A percentile compares a stretch with the other conserved stretches of the same genome.
Evolutionary conservation across 1,140 invertebrate species (phyloP).

Genomic region (Tetramorium simillimum): DNA sequence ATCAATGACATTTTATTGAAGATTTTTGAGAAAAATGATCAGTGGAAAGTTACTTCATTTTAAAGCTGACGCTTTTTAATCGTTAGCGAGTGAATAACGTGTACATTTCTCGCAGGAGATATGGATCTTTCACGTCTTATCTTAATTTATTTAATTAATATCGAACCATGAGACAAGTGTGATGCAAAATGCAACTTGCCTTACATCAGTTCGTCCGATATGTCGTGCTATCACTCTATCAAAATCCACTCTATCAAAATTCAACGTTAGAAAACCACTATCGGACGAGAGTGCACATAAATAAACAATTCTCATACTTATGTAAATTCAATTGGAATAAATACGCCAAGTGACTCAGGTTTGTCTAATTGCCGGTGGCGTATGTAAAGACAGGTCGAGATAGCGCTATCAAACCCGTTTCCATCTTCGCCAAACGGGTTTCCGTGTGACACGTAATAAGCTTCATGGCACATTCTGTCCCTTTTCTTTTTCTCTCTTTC

Average conservation of each 20-base stretch:
- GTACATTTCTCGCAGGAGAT: not conserved
- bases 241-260: too few relatives aligned
- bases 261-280: not conserved
- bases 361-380: not conserved
- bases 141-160: conserved; percentile 5
- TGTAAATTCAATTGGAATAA: not conserved
- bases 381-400: not conserved
- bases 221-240: not conserved
- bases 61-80: not conserved
- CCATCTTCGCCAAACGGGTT: conserved; percentile 20
- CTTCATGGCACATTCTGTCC: not conserved
- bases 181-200: not conserved
- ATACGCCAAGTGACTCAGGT: conserved; percentile 1
- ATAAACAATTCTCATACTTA: not conserved
- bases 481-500: not conserved
- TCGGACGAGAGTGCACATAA: not conserved
- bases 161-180: not conserved
- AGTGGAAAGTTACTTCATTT: not conserved
- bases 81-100: not conserved
- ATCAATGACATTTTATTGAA: not conserved
- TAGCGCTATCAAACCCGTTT: conserved; percentile 42
- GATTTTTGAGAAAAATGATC: not conserved
- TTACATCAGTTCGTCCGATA: not conserved
- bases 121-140: not conserved
- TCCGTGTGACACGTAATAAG: not conserved